phyloP scores from a whole-genome alignment of 2,888 invertebrate species.

The Dermolepida albohirtum region DNA sequence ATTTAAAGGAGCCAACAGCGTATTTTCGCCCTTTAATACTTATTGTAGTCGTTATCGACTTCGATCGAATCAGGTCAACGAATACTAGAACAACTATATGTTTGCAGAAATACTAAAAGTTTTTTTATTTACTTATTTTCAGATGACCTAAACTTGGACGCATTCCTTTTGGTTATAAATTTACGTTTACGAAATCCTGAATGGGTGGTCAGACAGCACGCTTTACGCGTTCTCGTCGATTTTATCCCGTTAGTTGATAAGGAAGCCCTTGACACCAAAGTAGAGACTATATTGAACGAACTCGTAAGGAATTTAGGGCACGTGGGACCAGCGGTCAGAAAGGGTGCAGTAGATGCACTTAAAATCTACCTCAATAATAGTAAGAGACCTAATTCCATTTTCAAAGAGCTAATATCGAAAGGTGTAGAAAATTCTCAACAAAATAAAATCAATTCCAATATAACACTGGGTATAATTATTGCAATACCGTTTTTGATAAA shows the following conservation, averaged over 20 bases:
- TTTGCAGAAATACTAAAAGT: neutral
- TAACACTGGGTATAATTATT: conserved; percentile 75
- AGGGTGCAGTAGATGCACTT: conserved; percentile 82
- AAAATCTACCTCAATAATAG: conserved; percentile 79
- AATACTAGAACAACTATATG: neutral
- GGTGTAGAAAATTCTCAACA: conserved; percentile 74
- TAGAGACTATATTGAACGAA: conserved; percentile 73
- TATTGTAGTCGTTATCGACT: neutral
- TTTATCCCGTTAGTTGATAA: conserved; percentile 78
- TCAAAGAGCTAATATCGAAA: conserved; percentile 73
- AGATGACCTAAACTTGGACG: conserved; percentile 64
- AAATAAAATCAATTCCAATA: conserved; percentile 68
- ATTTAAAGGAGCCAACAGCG: too few species aligned
- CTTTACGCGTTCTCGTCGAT: conserved; percentile 82
- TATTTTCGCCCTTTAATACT: neutral
- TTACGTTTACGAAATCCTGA: conserved; percentile 82
- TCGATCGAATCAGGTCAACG: conserved; percentile 20
- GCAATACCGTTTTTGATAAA: conserved; percentile 74
- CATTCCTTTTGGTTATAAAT: conserved; percentile 78
- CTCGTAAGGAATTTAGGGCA: conserved; percentile 84
- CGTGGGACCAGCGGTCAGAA: conserved; percentile 82
- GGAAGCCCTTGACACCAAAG: conserved; percentile 75
- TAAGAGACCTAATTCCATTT: conserved; percentile 74
- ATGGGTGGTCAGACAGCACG: conserved; percentile 87
- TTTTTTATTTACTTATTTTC: conserved; percentile 38